Evolutionary conservation across 2,113 vertebrate species (phyloP), one percentile per base, ranked within the genome.

Genomic region (Colistium nudipinnis): DNA sequence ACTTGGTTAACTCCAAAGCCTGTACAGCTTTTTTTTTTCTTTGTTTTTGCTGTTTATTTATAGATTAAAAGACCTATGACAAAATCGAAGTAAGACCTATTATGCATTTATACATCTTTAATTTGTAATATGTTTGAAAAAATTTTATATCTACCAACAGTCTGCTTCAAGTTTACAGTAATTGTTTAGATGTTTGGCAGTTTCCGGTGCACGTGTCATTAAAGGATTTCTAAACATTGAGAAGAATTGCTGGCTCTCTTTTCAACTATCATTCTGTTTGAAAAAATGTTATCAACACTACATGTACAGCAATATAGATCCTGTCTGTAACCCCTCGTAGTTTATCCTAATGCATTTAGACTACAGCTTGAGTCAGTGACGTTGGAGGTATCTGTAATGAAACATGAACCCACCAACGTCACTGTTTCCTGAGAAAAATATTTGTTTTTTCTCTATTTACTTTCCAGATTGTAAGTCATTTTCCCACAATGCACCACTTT

Each of bases 1-100:
- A 62, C 70, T 67, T 54, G 62, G 33, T 31, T 67, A 49, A 66
- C 76, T 75, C 76, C 74, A 60, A 61, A 36, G 62, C 53, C 80
- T 91, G 89, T 90, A 91, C 86, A 92, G 88, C 54, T 20, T 64
- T 84, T 80, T 76, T 54, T 78, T 80, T 56, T 41, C 61, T 35
- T 35, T 68, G 33, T 73, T 11, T 56, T 41, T 63, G 35, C 39
- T 68, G 33, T 73, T 11, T 82, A 69, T 86, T 87, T 74, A 76
- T 90, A 91, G 88, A 67, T 76, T 77, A 88, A 69, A 66, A 41
- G 28, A 53, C 19, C 49, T 70, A 14, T 75, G 47, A 53, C 17
- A 30, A 7, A 56, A 27, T 70, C 16, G 9, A 41, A 22, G n/a
- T 52, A 41, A 22, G 27, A 45, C 14, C 27, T 62, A 22, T 61